phyloP scores from a whole-genome alignment of 2,113 vertebrate species.

The Tachysurus fulvidraco region DNA sequence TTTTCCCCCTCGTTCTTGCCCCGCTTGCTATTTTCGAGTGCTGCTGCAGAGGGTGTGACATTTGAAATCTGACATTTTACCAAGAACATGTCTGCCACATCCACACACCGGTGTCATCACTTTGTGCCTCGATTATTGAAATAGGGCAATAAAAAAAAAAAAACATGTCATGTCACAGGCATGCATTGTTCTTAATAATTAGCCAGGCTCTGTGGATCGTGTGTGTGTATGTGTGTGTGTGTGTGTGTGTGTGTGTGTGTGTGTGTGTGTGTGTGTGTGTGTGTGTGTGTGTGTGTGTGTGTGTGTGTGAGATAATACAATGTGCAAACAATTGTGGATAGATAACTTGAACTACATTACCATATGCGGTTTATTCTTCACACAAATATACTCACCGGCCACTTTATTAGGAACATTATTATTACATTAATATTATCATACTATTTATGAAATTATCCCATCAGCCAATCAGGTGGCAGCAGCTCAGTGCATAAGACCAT shows the following conservation, averaged over 20 bases:
- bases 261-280: too few species aligned
- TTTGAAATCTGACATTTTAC: slow-evolving; percentile 15
- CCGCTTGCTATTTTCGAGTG: background rate
- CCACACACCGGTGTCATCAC: background rate
- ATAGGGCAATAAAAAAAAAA: background rate
- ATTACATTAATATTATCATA: background rate
- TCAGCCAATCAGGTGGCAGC: background rate
- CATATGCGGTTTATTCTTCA: background rate
- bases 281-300: too few species aligned
- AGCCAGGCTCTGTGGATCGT: background rate
- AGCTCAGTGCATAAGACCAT: background rate
- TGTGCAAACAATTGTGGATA: background rate
- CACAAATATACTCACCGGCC: background rate
- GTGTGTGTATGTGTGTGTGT: too few species aligned
- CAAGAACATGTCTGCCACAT: slow-evolving; percentile 10
- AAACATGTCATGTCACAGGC: background rate
- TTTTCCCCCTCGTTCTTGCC: background rate
- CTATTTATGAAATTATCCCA: background rate
- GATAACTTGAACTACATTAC: background rate
- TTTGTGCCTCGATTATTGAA: background rate
- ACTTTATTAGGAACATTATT: background rate
- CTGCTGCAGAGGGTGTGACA: slow-evolving; percentile 3
- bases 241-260: too few species aligned
- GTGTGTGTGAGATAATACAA: too few species aligned
- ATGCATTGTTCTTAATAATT: background rate